phyloP scores from a whole-genome alignment of 2,113 vertebrate species.

The Lepus timidus region DNA sequence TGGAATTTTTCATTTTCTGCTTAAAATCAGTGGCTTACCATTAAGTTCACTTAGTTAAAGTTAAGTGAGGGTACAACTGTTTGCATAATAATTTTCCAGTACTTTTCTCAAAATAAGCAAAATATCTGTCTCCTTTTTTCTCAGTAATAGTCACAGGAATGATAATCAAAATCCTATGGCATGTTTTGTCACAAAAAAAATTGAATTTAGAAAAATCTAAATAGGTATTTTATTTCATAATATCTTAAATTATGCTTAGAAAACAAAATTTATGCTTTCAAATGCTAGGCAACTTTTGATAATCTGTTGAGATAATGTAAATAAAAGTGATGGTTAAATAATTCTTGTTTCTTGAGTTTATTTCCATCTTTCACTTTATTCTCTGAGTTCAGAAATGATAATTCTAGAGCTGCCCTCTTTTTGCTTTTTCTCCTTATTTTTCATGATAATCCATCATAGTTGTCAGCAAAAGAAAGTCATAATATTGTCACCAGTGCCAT shows the following conservation, averaged over 20 bases:
- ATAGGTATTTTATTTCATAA: not conserved
- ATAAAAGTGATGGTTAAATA: not conserved
- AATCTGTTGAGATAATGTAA: not conserved
- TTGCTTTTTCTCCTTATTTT: not conserved
- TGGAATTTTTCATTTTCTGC: not conserved
- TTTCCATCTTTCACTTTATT: slow-evolving; percentile 15
- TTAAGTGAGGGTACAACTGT: not conserved
- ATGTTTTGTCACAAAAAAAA: not conserved
- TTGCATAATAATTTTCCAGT: not conserved
- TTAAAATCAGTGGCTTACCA: not conserved
- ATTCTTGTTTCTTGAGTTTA: not conserved
- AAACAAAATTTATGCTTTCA: not conserved
- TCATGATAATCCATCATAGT: not conserved
- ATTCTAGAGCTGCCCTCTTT: not conserved
- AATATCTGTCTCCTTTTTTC: not conserved
- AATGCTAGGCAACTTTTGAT: not conserved
- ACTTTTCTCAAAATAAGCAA: not conserved
- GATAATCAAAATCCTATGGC: not conserved
- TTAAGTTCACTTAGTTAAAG: not conserved
- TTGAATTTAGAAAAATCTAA: not conserved
- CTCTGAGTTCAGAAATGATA: not conserved
- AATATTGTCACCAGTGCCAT: not conserved
- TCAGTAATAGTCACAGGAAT: not conserved
- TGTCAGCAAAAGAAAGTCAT: not conserved
- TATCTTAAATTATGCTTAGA: not conserved